Evolutionary conservation across 2,888 invertebrate genomes (phyloP).

Genomic region (Apoda limacodes): DNA sequence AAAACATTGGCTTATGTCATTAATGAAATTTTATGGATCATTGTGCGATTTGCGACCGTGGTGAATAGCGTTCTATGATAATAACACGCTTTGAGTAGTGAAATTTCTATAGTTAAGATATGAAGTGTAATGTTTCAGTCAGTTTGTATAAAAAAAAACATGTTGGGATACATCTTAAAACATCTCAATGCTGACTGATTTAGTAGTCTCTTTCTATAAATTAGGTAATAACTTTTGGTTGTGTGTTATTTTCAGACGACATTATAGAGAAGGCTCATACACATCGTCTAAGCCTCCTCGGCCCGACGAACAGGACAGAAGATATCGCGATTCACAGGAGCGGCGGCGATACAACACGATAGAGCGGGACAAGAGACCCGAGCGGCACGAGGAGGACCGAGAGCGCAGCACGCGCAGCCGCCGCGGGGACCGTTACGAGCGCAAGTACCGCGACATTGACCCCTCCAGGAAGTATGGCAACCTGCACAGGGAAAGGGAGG

Average conservation of each 20-base stretch:
- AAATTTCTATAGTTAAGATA: no score
- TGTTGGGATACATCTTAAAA: no score
- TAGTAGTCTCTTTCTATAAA: slow-evolving; percentile 2
- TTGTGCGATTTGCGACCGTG: no score
- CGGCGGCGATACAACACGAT: slow-evolving; percentile 26
- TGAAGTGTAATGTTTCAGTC: no score
- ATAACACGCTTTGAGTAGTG: no score
- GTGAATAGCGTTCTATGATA: no score
- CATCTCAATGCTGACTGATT: background rate
- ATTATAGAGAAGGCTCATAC: slow-evolving; percentile 63
- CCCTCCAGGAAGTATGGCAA: slow-evolving; percentile 40
- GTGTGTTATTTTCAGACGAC: slow-evolving; percentile 28
- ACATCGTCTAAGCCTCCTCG: slow-evolving; percentile 53
- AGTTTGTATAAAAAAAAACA: no score
- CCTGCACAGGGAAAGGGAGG: slow-evolving; percentile 39
- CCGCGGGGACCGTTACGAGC: slow-evolving; percentile 37
- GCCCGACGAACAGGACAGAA: slow-evolving; percentile 46
- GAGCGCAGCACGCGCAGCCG: slow-evolving; percentile 31
- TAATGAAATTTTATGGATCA: no score
- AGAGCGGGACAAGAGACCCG: slow-evolving; percentile 35
- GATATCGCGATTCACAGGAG: slow-evolving; percentile 36
- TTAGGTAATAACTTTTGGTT: no score
- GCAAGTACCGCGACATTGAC: slow-evolving; percentile 50
- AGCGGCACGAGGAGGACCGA: slow-evolving; percentile 38
- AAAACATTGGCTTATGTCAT: no score